phyloP scores from a whole-genome alignment of 2,113 vertebrate genomes.

The Corythornis cristatus region DNA sequence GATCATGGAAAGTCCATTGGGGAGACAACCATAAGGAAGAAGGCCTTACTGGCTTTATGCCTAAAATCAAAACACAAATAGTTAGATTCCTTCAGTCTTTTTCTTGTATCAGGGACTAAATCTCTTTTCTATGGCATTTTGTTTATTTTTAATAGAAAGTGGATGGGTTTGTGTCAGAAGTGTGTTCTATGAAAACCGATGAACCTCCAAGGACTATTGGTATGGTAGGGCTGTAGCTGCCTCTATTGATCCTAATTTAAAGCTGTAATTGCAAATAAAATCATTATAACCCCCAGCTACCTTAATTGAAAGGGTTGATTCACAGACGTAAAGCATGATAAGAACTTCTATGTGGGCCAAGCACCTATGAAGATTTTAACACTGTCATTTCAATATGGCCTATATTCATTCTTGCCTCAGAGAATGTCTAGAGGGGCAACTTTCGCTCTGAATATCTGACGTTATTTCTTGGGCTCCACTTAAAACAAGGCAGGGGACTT shows the following conservation, averaged over 20 bases:
- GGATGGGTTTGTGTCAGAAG: constrained; percentile 77
- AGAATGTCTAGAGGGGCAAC: background rate
- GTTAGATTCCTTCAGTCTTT: constrained; percentile 62
- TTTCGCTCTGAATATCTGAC: background rate
- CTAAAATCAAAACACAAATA: constrained; percentile 64
- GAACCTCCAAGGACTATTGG: constrained; percentile 22
- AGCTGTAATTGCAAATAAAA: constrained; percentile 84
- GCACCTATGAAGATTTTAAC: constrained; percentile 48
- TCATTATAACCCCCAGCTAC: constrained; percentile 72
- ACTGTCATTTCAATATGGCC: background rate
- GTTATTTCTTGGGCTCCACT: background rate
- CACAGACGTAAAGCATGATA: constrained; percentile 14
- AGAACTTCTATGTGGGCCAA: constrained; percentile 30
- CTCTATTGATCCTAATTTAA: constrained; percentile 84
- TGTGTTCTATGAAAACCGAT: constrained; percentile 67
- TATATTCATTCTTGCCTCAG: background rate
- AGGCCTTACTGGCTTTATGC: constrained; percentile 61
- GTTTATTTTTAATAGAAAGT: constrained; percentile 76
- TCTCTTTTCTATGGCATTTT: constrained; percentile 53
- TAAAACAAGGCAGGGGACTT: background rate
- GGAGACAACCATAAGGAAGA: constrained; percentile 79
- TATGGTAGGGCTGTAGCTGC: constrained; percentile 72
- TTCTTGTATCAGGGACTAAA: constrained; percentile 49
- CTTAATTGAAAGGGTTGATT: constrained; percentile 68
- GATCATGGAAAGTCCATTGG: constrained; percentile 80